Base-by-base conservation (phyloP, 2,888 invertebrate species). In the Phyllotreta striolata region DNA sequence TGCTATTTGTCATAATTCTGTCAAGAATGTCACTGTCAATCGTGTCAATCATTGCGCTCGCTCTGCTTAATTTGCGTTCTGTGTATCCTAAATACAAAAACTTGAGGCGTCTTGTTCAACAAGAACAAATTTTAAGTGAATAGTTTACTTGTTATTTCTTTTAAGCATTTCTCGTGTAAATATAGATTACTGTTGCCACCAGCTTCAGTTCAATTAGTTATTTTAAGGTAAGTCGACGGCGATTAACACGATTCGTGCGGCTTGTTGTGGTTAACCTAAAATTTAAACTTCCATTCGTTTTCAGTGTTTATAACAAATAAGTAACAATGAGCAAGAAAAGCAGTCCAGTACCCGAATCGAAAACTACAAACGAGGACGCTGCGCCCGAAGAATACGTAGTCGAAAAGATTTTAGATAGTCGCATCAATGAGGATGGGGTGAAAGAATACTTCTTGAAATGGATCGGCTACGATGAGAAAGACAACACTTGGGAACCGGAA, bases 401-500 rank as follows among this genome's bases (percentile, higher is more conserved):
- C 0, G 96, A 97, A 79, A 94, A 93, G 79, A 94, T 97, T 8
- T 83, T 96, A 55, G 95, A 96, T 77, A 88, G 92, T 71, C 85
- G 95, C 70, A 86, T 92, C 1, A 80, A 79, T 64, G 80, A 85
- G 9, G 84, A 85, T 67, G 87, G 88, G 70, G 85, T 86, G 55
- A 78, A 77, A 63, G 85, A 87, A 75, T 87, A 86, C 71, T 81
- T 83, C 60, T 68, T 89, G 80, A 82, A 92, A 85, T 87, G 91
- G 91, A 82, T 92, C 78, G 92, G 92, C 0, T 93, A 93, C 77
- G 89, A 88, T 51, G 90, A 92, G 76, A 91, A 90, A 51, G 96
- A 97, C 74, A 97, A 97, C 76, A 96, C 97, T 1, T 97, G 97
- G 97, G 97, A 97, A 76, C 97, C 97, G 0, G 93, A 93, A 73